phyloP scores from a whole-genome alignment of 2,797 vertebrate genomes.

The Macropus fuliginosus region DNA sequence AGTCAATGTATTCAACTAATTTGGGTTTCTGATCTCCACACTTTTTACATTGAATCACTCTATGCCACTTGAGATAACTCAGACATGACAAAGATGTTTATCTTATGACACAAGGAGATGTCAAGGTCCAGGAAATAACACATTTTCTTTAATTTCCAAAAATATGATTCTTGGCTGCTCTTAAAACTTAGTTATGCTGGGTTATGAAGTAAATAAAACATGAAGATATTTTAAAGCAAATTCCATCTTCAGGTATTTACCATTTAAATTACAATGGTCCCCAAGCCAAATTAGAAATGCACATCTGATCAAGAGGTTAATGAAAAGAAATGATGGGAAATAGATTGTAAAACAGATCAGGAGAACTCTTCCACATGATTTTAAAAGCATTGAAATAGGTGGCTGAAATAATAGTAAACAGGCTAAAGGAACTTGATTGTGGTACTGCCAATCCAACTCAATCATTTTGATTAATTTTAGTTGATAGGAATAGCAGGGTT shows the following conservation, averaged over 20 bases:
- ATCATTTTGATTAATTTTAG: not conserved
- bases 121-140: not conserved
- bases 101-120: conserved; percentile 31
- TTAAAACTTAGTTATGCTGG: conserved; percentile 12
- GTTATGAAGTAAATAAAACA: conserved; percentile 43
- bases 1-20: conserved; percentile 32
- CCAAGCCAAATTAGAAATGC: conserved; percentile 42
- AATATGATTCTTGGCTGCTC: conserved; percentile 4
- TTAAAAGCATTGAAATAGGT: not conserved
- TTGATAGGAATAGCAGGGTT: not conserved
- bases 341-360: conserved; percentile 54
- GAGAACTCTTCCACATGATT: not conserved
- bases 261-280: conserved; percentile 58
- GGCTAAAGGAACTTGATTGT: not conserved
- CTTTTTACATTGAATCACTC: conserved; percentile 57
- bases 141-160: conserved; percentile 24
- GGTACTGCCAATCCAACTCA: not conserved
- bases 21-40: conserved; percentile 58
- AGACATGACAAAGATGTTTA: conserved; percentile 64
- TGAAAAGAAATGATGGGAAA: conserved; percentile 25
- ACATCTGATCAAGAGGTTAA: conserved; percentile 30
- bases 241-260: conserved; percentile 52
- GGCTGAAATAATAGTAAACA: conserved; percentile 1
- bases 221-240: not conserved
- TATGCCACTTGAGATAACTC: conserved; percentile 48